These are phyloP conservation scores for Desmodus rotundus DNA, from an alignment of 2,113 vertebrate genomes.

Conservation along the genomic window DNA sequence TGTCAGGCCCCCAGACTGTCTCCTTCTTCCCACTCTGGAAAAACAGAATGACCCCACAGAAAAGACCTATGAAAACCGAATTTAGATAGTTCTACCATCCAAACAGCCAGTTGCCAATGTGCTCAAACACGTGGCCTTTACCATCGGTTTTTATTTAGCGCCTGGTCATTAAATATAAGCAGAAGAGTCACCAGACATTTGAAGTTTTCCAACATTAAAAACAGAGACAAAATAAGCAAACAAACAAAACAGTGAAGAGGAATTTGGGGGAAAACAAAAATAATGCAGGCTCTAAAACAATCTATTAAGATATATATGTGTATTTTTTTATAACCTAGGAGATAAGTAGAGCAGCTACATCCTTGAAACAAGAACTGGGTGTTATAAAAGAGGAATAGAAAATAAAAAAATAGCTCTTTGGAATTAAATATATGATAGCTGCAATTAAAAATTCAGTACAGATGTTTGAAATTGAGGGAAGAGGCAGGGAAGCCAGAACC, in stretches of 20 bases:
- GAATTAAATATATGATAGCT: neutral
- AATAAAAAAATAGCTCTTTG: neutral
- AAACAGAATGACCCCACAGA: neutral
- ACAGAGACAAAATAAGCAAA: neutral
- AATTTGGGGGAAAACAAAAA: neutral
- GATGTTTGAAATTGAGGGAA: neutral
- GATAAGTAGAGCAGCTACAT: no score
- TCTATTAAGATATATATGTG: neutral
- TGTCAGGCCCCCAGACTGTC: rapidly evolving
- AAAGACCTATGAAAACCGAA: neutral
- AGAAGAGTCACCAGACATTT: neutral
- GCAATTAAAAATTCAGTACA: neutral
- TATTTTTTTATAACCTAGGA: neutral
- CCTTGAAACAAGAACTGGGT: neutral
- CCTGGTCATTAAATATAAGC: neutral
- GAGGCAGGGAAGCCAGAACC: neutral
- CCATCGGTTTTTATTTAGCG: neutral
- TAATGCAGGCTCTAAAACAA: neutral
- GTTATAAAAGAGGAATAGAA: neutral
- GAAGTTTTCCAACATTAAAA: neutral
- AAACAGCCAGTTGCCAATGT: neutral
- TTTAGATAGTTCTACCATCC: neutral
- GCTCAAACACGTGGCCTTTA: neutral
- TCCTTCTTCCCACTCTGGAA: neutral
- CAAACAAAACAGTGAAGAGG: neutral